These are phyloP conservation scores for Gonocerus acuteangulatus DNA, from an alignment of 2,888 invertebrate genomes.

Conservation along the genomic window DNA sequence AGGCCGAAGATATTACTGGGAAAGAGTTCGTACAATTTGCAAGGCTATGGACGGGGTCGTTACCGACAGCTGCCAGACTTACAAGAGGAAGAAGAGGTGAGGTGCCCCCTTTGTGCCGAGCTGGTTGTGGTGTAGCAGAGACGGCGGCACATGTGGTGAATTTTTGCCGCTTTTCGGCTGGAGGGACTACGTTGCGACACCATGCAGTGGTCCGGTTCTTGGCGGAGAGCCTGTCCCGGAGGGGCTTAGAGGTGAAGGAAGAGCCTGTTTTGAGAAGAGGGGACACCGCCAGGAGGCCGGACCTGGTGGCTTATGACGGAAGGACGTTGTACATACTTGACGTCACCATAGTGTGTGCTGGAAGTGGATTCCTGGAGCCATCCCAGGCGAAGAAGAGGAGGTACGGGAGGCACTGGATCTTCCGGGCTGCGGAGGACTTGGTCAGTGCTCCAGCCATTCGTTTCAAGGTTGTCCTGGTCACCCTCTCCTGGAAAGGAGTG, in stretches of 20 bases:
- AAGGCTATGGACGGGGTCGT: background rate
- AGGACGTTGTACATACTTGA: background rate
- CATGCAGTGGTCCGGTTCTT: constrained; percentile 37
- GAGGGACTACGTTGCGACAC: background rate
- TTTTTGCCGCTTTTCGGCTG: background rate
- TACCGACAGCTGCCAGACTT: background rate
- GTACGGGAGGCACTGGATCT: background rate
- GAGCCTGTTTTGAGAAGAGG: constrained; percentile 42
- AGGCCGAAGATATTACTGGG: constrained; percentile 36
- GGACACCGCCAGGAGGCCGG: constrained; percentile 41
- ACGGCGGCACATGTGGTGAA: background rate
- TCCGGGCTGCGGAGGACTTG: background rate
- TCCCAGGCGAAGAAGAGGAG: background rate
- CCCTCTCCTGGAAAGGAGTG: background rate
- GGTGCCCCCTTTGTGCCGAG: constrained; percentile 7
- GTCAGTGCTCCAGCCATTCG: background rate
- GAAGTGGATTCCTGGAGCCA: background rate
- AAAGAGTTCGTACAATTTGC: constrained; percentile 41
- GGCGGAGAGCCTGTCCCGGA: constrained; percentile 27
- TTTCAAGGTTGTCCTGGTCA: background rate
- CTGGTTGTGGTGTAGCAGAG: background rate
- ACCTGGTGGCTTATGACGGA: background rate
- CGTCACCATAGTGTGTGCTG: background rate
- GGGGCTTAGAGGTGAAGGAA: constrained; percentile 36
- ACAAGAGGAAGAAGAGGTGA: background rate